Evolutionary conservation across 2,888 invertebrate species (phyloP), one percentile per base, ranked within the genome.

Genomic region (Nomada flava): DNA sequence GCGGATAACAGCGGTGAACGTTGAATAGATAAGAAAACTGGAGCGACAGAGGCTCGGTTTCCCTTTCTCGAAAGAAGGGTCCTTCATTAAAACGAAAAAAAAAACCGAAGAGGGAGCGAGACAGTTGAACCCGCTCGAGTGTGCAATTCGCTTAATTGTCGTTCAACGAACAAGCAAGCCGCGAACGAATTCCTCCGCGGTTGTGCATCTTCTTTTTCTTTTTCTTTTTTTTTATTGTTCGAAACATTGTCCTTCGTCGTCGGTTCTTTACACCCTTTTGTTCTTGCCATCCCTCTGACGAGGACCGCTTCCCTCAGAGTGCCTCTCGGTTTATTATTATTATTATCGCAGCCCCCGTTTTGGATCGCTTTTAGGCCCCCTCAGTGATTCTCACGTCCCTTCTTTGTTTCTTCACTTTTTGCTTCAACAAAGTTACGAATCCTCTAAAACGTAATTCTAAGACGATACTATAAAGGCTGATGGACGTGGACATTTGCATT

Each of bases 131-230:
- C 78, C 74, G 68, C 83, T 77, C 67, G 69, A 85, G 86, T 78
- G 74, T 79, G 83, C 83, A 86, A 82, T 82, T 76, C 84, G 84
- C 83, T 88, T 88, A 88, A 88, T 82, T 88, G 82, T 82, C 88
- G 79, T 88, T 87, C 81, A 82, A 84, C 76, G 84, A 82, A 83
- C 84, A 83, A 82, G 75, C 76, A 77, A 80, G 59, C 73, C 70
- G 63, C 84, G 79, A 83, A 80, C 71, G 82, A 75, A 86, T 85
- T 76, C 71, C 77, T 69, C 68, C 62, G 50, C 67, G 73, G 68
- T 74, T 29, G 65, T 65, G 68, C 65, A 52, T 63, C 76, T 67
- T 64, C 20, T 50, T 26, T 26, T n/a, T 23, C 23, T 47, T 47
- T 50, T 44, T 53, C 68, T 23, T 63, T 7, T 68, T 67, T 76